Evolutionary conservation across 2,113 vertebrate species (phyloP).

Genomic region (Bubo bubo): DNA sequence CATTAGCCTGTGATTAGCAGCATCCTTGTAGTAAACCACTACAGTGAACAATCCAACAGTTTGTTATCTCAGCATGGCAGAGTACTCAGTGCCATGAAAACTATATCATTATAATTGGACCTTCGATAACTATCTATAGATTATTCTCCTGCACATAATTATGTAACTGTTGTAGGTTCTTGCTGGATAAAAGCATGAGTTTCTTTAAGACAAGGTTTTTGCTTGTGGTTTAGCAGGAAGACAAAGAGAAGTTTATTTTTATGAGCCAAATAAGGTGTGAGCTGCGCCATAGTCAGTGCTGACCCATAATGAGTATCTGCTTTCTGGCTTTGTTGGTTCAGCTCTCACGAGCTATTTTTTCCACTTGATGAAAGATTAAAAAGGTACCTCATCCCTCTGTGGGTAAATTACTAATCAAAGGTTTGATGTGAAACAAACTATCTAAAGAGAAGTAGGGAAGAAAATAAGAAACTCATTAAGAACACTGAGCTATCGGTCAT

Average conservation of each 20-base stretch:
- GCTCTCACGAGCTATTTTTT: background rate
- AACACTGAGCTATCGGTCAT: background rate
- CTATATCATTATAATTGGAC: background rate
- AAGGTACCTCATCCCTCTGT: background rate
- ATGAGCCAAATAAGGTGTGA: background rate
- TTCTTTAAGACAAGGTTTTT: conserved; percentile 1
- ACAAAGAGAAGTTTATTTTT: background rate
- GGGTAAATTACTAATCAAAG: background rate
- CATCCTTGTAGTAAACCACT: background rate
- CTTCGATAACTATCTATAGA: background rate
- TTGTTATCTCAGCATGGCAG: background rate
- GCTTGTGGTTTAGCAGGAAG: conserved; percentile 8
- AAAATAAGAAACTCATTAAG: background rate
- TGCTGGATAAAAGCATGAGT: background rate
- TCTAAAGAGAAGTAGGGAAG: background rate
- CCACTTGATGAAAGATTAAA: background rate
- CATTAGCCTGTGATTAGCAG: background rate
- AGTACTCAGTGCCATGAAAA: conserved; percentile 10
- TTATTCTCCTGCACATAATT: background rate
- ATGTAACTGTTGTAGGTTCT: background rate
- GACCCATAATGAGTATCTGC: background rate
- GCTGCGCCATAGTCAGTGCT: background rate
- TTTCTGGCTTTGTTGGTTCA: background rate
- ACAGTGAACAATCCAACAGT: background rate
- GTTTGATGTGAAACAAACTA: background rate